phyloP scores from a whole-genome alignment of 2,113 vertebrate genomes.

The Sula dactylatra region DNA sequence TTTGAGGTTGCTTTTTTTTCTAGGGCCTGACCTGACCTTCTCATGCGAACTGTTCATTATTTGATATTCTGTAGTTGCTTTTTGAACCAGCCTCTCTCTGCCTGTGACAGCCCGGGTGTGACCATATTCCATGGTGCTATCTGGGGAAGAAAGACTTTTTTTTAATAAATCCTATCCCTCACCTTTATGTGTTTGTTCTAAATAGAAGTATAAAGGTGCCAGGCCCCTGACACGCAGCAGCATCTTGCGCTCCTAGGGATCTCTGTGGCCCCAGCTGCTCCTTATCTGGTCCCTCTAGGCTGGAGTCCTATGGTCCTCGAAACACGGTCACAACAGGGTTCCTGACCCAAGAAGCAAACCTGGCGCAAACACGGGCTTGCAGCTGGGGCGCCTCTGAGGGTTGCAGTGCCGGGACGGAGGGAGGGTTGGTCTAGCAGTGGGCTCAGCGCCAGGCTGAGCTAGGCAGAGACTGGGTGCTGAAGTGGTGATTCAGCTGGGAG shows the following conservation, averaged over 20 bases:
- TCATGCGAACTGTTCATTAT: neutral
- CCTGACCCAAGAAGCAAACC: neutral
- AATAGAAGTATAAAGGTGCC: neutral
- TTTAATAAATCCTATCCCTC: neutral
- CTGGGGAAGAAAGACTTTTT: neutral
- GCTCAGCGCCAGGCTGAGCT: neutral
- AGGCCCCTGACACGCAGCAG: neutral
- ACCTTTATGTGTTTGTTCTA: neutral
- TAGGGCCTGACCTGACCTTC: neutral
- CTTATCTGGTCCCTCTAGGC: accelerated
- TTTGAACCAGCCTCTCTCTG: neutral
- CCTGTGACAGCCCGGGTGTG: neutral
- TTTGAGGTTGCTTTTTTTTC: neutral
- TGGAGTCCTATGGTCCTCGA: neutral
- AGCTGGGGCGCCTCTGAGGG: neutral
- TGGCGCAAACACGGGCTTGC: accelerated
- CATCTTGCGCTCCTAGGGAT: accelerated
- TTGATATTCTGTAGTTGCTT: neutral
- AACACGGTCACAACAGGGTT: accelerated
- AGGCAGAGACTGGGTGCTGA: neutral
- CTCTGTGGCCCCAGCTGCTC: neutral
- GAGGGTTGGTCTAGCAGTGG: neutral
- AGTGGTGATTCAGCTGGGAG: neutral
- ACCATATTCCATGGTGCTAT: neutral
- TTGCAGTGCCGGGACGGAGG: neutral